Evolutionary conservation across 2,797 vertebrate genomes (phyloP).

Genomic region (Anabas testudineus): DNA sequence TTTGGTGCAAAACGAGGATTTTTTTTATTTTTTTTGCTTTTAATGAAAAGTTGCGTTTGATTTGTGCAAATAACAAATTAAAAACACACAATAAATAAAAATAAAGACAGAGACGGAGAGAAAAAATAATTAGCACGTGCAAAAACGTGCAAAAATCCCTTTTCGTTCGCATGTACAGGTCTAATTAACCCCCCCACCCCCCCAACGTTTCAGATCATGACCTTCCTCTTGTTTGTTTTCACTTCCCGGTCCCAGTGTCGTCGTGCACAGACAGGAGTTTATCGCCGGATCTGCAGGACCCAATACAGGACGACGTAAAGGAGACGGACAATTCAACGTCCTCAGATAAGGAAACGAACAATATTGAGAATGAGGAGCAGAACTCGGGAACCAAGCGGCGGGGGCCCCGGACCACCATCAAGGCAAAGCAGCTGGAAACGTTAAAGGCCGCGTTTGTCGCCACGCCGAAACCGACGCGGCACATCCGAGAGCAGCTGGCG

Average conservation of each 20-base stretch:
- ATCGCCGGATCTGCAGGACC: slow-evolving; percentile 95
- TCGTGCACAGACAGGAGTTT: slow-evolving; percentile 98
- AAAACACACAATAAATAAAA: background rate
- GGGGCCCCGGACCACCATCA: slow-evolving; percentile 96
- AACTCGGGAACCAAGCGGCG: slow-evolving; percentile 93
- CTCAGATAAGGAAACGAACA: slow-evolving; percentile 96
- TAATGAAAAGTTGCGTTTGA: background rate
- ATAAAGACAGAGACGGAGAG: background rate
- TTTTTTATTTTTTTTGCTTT: too few relatives aligned
- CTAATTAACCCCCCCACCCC: slow-evolving; percentile 35
- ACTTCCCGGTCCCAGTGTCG: slow-evolving; percentile 85
- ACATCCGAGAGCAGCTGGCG: slow-evolving; percentile 95
- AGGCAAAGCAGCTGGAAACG: slow-evolving; percentile 97
- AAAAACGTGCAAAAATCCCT: background rate
- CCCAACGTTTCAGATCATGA: slow-evolving; percentile 58
- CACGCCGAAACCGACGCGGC: slow-evolving; percentile 94
- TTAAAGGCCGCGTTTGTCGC: slow-evolving; percentile 95
- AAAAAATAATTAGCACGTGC: background rate
- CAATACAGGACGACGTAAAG: slow-evolving; percentile 93
- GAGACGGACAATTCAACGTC: slow-evolving; percentile 97
- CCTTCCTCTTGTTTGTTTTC: slow-evolving; percentile 52
- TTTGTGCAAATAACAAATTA: background rate
- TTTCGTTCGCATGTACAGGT: slow-evolving; percentile 4
- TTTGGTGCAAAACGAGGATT: too few relatives aligned
- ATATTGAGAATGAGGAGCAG: slow-evolving; percentile 96